A percentile compares a stretch with the other conserved stretches of the same genome.
Evolutionary conservation across 2,797 vertebrate genomes (phyloP).

Genomic region (Rhynchonycteris naso): DNA sequence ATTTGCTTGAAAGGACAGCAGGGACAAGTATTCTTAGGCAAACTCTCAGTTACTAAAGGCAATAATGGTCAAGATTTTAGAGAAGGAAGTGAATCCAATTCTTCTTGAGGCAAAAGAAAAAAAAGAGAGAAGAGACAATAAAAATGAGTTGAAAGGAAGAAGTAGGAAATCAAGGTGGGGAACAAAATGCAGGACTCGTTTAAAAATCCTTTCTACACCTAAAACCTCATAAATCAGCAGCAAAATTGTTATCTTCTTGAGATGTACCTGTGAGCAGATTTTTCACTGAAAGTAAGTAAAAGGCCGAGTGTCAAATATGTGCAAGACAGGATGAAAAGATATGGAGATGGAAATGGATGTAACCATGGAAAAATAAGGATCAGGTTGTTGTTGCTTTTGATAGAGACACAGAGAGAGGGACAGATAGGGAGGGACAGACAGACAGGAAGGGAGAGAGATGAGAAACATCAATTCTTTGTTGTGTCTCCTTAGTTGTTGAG

Average conservation of each 20-base stretch:
- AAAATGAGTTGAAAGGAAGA: background rate
- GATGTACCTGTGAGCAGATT: background rate
- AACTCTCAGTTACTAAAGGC: background rate
- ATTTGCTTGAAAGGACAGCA: background rate
- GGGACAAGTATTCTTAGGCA: background rate
- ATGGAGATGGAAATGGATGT: background rate
- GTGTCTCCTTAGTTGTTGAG: no score
- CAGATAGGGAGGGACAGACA: no score
- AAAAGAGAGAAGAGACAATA: background rate
- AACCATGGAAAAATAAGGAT: background rate
- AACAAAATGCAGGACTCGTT: background rate
- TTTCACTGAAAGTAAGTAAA: background rate
- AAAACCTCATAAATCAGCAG: background rate
- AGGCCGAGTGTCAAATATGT: background rate
- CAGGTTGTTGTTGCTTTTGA: no score
- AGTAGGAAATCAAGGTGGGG: background rate
- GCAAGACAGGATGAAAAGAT: background rate
- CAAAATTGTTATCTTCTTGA: background rate
- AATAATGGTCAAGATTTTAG: background rate
- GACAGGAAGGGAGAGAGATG: no score
- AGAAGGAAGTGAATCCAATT: background rate
- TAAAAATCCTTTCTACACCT: background rate
- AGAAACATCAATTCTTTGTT: no score
- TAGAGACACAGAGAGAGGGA: no score
- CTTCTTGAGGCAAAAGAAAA: background rate